Conservation (phyloP, 1,140 invertebrate genomes). For the Antheraea mylitta region DNA sequence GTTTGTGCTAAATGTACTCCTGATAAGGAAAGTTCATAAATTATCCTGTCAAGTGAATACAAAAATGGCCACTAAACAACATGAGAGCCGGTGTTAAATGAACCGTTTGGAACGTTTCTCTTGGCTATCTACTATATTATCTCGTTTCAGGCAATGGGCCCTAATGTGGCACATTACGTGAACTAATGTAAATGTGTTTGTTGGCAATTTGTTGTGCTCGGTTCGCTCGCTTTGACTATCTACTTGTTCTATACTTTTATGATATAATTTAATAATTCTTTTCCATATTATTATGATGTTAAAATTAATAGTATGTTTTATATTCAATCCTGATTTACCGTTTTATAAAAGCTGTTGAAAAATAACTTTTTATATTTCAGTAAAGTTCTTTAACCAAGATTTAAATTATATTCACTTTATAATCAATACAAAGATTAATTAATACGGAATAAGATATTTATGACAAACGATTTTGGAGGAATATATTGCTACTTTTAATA, state of each 20-base stretch:
- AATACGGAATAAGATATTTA: too few species aligned
- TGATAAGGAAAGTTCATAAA: background rate
- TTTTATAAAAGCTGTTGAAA: too few species aligned
- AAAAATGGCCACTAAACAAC: constrained; percentile 11
- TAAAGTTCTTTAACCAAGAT: too few species aligned
- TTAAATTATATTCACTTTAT: too few species aligned
- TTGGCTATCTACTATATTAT: constrained; percentile 46
- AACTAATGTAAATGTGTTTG: constrained; percentile 65
- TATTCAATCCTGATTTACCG: too few species aligned
- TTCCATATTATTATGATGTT: background rate
- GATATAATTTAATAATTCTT: background rate
- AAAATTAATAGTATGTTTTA: too few species aligned
- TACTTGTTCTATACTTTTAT: background rate
- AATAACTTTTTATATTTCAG: too few species aligned
- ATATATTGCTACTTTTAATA: too few species aligned
- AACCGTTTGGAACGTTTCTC: constrained; percentile 9
- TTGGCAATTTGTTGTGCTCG: constrained; percentile 42
- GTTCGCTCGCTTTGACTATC: background rate
- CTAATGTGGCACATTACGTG: constrained; percentile 61
- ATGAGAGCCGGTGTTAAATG: constrained; percentile 10
- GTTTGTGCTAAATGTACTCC: background rate
- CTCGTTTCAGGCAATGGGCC: constrained; percentile 46
- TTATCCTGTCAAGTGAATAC: constrained; percentile 7
- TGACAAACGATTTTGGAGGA: too few species aligned
- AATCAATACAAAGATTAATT: too few species aligned